Base-by-base conservation (phyloP, 2,888 invertebrate genomes). In the Macropis europaea region DNA sequence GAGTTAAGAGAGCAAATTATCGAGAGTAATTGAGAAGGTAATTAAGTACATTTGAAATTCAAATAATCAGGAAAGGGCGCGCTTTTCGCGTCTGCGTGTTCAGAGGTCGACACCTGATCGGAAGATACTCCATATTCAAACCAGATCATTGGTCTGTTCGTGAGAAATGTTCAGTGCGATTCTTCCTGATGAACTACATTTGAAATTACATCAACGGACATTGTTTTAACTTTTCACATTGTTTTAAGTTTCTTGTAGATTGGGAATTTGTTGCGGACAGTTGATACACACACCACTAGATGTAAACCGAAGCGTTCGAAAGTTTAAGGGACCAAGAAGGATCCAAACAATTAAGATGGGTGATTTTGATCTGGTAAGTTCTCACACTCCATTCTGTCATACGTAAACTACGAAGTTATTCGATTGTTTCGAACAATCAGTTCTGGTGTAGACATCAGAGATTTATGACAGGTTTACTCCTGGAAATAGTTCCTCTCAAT, bases 301-400 rank as follows among this genome's bases (percentile, higher is more conserved):
- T n/a, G n/a, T n/a, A n/a, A n/a, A n/a, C n/a, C 4, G 38, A 40
- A 34, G 6, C 28, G 15, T 36, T n/a, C 13, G 5, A n/a, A 24
- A 19, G 2, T 1, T 40, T 13, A 30, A n/a, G 15, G n/a, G 28
- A 15, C 9, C n/a, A n/a, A n/a, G n/a, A n/a, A n/a, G n/a, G 45
- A 24, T n/a, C 0, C 9, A n/a, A 13, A 22, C 11, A 43, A 38
- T 17, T 28, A 15, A 48, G 30, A 67, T 70, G 60, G 36, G 53
- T 22, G 19, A 34, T 13, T n/a, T 26, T 28, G 1, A 26, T 5
- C 1, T 3, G 70, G 70, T 70, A 53, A 70, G 70, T 54, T 36
- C 4, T 11, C 9, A 11, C 2, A n/a, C 15, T n/a, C 17, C 11
- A n/a, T 9, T n/a, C n/a, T n/a, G n/a, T n/a, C n/a, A n/a, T n/a